Conservation (phyloP, 1,140 invertebrate species). For the Neodiprion pinetum region DNA sequence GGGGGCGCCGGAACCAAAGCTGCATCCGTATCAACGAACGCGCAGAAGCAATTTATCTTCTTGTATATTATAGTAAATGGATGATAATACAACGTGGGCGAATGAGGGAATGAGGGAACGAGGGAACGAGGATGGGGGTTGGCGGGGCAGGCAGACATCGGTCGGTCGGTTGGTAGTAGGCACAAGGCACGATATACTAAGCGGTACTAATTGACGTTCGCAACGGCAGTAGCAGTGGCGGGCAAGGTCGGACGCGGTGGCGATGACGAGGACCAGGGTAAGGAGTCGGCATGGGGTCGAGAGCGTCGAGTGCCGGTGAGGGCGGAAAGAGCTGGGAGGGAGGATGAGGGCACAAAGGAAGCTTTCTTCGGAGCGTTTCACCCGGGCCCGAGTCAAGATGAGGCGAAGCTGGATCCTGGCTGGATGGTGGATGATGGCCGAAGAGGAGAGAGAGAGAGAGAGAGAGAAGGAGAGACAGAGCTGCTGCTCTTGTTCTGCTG, state of each 20-base stretch:
- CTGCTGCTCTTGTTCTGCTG: not conserved
- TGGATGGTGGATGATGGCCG: not conserved
- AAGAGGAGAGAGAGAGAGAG: not conserved
- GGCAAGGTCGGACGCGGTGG: conserved; percentile 5
- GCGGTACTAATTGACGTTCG: conserved; percentile 39
- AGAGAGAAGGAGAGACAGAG: not conserved
- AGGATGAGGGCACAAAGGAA: not conserved
- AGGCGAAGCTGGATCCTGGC: not conserved
- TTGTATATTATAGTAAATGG: conserved; percentile 41
- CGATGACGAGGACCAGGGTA: not conserved
- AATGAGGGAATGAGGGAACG: not conserved
- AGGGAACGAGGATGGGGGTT: not conserved
- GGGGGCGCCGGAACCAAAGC: conserved; percentile 9
- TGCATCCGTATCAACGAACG: conserved; percentile 24
- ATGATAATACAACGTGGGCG: conserved; percentile 37
- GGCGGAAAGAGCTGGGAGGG: not conserved
- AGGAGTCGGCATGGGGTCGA: conserved; percentile 29
- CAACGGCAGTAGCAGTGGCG: too few relatives aligned
- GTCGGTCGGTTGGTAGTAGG: not conserved
- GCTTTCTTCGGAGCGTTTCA: not conserved
- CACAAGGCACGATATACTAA: not conserved
- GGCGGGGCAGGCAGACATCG: not conserved
- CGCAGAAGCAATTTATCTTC: conserved; percentile 42
- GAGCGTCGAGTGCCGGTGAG: conserved; percentile 13
- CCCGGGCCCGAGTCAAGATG: too few relatives aligned